These are phyloP conservation scores for Heliconius cydno DNA, from an alignment of 2,888 invertebrate genomes.

Conservation along the genomic window DNA sequence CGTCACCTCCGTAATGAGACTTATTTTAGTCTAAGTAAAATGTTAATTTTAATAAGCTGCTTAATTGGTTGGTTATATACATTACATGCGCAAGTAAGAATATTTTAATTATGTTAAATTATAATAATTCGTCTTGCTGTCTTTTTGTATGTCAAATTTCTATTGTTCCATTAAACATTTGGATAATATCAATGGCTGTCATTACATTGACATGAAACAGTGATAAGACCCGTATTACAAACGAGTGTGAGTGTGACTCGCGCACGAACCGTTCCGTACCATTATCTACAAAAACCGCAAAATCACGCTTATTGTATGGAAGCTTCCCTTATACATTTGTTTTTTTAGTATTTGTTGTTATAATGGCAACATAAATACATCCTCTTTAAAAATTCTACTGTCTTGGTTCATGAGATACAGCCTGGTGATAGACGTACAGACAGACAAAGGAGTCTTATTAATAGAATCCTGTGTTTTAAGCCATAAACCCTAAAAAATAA, in stretches of 20 bases:
- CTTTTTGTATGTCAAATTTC: neutral
- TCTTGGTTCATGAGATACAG: too few species aligned
- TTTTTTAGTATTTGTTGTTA: too few species aligned
- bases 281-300: too few species aligned
- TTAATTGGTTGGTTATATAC: conserved; percentile 7
- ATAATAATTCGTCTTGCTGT: too few species aligned
- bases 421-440: too few species aligned
- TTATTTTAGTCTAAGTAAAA: conserved; percentile 26
- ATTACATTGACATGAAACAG: neutral
- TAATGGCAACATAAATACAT: neutral
- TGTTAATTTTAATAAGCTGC: conserved; percentile 1
- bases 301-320: too few species aligned
- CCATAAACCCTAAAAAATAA: too few species aligned
- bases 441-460: too few species aligned
- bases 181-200: neutral
- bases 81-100: neutral
- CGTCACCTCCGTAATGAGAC: conserved; percentile 25
- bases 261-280: too few species aligned
- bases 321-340: too few species aligned
- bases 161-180: neutral
- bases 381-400: neutral
- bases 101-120: neutral
- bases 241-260: neutral
- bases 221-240: neutral
- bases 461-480: too few species aligned